phyloP scores from a whole-genome alignment of 2,113 vertebrate genomes.

The Danio rerio region GRCz12tu NC_133194.1:17394501-17395000 shows the following conservation, averaged over 20 bases:
- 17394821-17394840: not conserved
- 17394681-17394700: not conserved
- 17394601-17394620: not conserved
- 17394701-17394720: too few species aligned
- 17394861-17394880: not conserved
- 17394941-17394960: not conserved
- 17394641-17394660: not conserved
- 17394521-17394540: slow-evolving; percentile 1
- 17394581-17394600: not conserved
- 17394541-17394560: not conserved
- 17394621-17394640: not conserved
- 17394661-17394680: not conserved
- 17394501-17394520: not conserved
- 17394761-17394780: not conserved
- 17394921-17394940: not conserved
- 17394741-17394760: not conserved
- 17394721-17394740: too few species aligned
- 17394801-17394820: not conserved
- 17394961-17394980: too few species aligned
- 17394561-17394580: not conserved
- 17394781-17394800: not conserved
- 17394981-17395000: not conserved
- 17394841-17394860: not conserved
- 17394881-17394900: not conserved
- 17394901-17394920: not conserved